Evolutionary conservation across 2,888 invertebrate genomes (phyloP), one percentile per base, ranked within the genome.

Genomic region (Platycheirus albimanus): DNA sequence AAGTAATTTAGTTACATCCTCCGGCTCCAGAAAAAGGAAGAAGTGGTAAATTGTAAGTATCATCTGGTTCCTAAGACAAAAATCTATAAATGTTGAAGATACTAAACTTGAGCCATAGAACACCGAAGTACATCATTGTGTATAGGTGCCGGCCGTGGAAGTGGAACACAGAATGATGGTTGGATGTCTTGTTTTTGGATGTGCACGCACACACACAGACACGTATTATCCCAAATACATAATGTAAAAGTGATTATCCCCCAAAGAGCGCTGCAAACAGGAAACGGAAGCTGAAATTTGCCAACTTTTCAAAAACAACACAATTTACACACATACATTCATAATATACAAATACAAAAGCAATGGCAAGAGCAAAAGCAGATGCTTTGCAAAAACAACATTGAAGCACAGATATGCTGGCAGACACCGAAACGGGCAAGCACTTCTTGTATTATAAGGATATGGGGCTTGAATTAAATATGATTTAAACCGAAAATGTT

Each of bases 211-310:
- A 28, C 13, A 45, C 10, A 58, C 41, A 5, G n/a, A 41, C 41
- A 58, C 24, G 6, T 56, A 17, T 43, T 30, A 2, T 19, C n/a
- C 19, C 1, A 33, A 11, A 52, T 11, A 43, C 15, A 19, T 30
- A 43, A 61, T 43, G 45, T 43, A 61, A 28, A 43, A 45, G n/a
- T 15, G 45, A 61, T 61, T 61, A 61, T 61, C 43, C 61, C 41
- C 61, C n/a, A 49, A 36, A 36, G 45, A 56, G 36, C 13, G 10
- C 10, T 41, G 10, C 24, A 49, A 58, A 49, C 70, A 70, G 70
- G 70, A 70, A 49, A 3, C 70, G 70, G 70, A 70, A 70, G 58
- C 11, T 47, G 28, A 58, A 70, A 70, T 38, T 28, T 49, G 49
- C 49, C n/a, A 70, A 70, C 56, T 70, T 58, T 49, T 58, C 13